Base-by-base conservation (phyloP, 2,888 invertebrate species). In the Dinocampus coccinellae region DNA sequence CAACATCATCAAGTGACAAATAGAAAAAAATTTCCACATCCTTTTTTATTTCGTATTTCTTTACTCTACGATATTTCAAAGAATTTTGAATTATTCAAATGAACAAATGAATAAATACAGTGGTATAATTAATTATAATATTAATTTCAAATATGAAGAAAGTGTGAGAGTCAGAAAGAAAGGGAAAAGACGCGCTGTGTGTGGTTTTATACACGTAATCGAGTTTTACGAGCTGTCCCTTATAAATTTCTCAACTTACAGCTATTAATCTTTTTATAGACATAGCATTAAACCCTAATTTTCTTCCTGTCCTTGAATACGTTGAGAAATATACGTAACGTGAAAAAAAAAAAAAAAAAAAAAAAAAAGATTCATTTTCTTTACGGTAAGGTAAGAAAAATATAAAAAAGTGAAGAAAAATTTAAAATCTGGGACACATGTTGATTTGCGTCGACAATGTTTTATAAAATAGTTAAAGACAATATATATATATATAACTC, bases 261-360 rank as follows among this genome's bases (percentile, higher is more conserved):
- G n/a, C 55, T 26, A 55, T 55, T 26, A 24, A 55, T 55, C 55
- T 55, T 26, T 55, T 26, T 24, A n/a, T 13, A 55, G 55, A 26
- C 55, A 3, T 13, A n/a, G 55, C 26, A 26, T 55, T 24, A 26
- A 55, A n/a, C 55, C 55, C 26, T 55, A 55, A 55, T 55, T 55
- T 26, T 24, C 24, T 24, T 6, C n/a, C 24, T 26, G 11, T 24
- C 22, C 55, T 55, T 26, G 11, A 24, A 26, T 13, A 26, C 55
- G 13, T 55, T 13, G 24, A 55, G 0, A 55, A 11, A 55, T 55
- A 55, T 22, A 55, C 13, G 26, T 22, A 26, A 7, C 1, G 13
- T 3, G n/a, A 6, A n/a, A 42, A 3, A 42, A n/a, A 42, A 11
- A 42, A n/a, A n/a, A 2, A 42, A n/a, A 42, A n/a, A 6, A n/a